Evolutionary conservation across 2,113 vertebrate species (phyloP), one percentile per base, ranked within the genome.

Genomic region (Manacus vitellinus): DNA sequence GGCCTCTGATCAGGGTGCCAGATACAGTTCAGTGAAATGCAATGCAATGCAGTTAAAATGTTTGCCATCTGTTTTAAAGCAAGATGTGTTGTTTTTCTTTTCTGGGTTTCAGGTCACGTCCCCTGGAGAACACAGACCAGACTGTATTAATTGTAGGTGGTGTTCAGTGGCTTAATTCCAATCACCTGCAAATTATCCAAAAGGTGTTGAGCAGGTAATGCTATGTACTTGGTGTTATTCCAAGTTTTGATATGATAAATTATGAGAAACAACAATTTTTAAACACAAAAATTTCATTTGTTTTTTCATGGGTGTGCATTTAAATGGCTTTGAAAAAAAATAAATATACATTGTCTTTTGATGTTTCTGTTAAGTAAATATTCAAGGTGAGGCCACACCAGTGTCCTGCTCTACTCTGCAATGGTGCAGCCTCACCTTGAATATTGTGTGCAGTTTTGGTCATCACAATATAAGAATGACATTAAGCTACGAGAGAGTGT

Each of bases 151-250:
- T 99, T 80, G 98, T 98, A 97, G 99, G 99, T 78, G 99, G 99
- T 44, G 99, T 99, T 95, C 99, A 99, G 96, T 99, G 99, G 99
- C 98, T 99, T 70, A 99, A 98, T 97, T 97, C 97, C 59, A 97
- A 98, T 95, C 99, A 99, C 89, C 97, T 99, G 95, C 98, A 97
- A 93, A 99, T 98, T 77, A 98, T 99, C 92, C 98, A 98, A 59
- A 98, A 98, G 55, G 98, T 99, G 77, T 97, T 99, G 84, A 97
- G 98, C 87, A 99, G 99, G 99, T 94, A 97, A 78, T 19, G 21
- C 31, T 81, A 66, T 46, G 39, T 44, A 61, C 31, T 88, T 88
- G 68, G 16, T 89, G 23, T 66, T 82, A 56, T 68, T 61, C 37
- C 46, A 56, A 27, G 59, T 51, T 71, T 80, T 70, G 10, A 77